Evolutionary conservation across 2,113 vertebrate genomes (phyloP).

Genomic region (Sphyrna mokarran): DNA sequence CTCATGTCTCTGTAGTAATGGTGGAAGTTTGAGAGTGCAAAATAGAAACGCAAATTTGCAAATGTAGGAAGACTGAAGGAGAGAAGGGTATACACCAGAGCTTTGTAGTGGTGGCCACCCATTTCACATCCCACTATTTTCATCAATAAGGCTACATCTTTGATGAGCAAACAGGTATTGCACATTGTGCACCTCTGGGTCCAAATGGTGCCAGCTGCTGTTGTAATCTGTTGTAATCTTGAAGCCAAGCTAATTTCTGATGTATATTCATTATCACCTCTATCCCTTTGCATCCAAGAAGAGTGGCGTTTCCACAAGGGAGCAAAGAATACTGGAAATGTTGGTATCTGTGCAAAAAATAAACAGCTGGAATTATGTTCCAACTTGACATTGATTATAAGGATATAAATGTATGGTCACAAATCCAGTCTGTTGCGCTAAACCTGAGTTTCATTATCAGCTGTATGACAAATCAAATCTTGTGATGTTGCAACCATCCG

Average conservation of each 20-base stretch:
- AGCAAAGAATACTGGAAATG: background rate
- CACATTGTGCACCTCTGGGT: background rate
- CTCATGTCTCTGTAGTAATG: background rate
- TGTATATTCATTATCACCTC: background rate
- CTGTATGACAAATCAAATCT: no score
- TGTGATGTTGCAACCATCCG: no score
- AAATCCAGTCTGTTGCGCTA: no score
- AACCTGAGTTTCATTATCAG: no score
- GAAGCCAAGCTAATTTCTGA: background rate
- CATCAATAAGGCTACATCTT: background rate
- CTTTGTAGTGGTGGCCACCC: background rate
- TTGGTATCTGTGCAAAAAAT: background rate
- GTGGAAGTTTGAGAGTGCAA: background rate
- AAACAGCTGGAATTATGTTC: background rate
- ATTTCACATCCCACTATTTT: background rate
- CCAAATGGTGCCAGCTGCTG: background rate
- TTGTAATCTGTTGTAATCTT: background rate
- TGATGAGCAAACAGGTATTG: background rate
- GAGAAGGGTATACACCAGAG: background rate
- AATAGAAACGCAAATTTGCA: background rate
- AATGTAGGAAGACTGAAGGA: no score
- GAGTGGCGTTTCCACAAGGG: background rate
- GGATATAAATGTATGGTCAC: background rate
- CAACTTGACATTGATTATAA: background rate
- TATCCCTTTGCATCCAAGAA: background rate